A percentile compares a stretch with the other conserved stretches of the same genome.
These are phyloP conservation scores for Morone chrysops DNA, from an alignment of 2,113 vertebrate genomes.

Conservation along the genomic window DNA sequence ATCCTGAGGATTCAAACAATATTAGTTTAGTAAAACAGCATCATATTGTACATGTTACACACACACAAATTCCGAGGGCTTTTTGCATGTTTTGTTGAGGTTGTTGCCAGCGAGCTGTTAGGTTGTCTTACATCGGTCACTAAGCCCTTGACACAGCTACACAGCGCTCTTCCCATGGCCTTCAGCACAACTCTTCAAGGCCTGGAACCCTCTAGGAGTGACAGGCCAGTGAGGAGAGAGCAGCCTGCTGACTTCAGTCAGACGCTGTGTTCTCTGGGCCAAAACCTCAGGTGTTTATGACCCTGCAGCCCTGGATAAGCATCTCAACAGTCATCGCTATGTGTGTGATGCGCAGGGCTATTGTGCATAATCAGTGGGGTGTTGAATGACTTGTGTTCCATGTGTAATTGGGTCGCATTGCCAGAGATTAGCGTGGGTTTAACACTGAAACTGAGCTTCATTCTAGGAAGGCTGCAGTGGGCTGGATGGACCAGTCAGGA, in stretches of 20 bases:
- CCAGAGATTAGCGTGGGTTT: conserved; percentile 78
- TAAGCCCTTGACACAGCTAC: conserved; percentile 55
- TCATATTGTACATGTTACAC: neutral
- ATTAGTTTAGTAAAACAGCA: conserved; percentile 31
- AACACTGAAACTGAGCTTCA: conserved; percentile 75
- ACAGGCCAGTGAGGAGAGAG: conserved; percentile 16
- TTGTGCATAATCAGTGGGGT: conserved; percentile 69
- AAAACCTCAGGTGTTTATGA: conserved; percentile 75
- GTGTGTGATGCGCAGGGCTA: conserved; percentile 50
- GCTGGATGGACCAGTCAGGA: conserved; percentile 38
- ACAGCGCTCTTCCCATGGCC: conserved; percentile 4
- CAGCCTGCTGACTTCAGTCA: conserved; percentile 13
- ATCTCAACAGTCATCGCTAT: conserved; percentile 59
- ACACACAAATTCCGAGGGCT: neutral
- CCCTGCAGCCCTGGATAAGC: conserved; percentile 47
- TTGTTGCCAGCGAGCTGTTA: conserved; percentile 34
- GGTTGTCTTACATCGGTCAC: conserved; percentile 47
- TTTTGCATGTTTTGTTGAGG: conserved; percentile 20
- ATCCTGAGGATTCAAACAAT: conserved; percentile 76
- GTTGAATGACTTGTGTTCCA: conserved; percentile 80
- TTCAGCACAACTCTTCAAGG: conserved; percentile 35
- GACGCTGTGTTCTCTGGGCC: conserved; percentile 25
- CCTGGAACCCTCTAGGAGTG: conserved; percentile 41
- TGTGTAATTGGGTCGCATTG: conserved; percentile 79
- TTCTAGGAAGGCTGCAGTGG: conserved; percentile 73